Conservation (phyloP, 2,113 vertebrate species). For the Leiothrix lutea region DNA sequence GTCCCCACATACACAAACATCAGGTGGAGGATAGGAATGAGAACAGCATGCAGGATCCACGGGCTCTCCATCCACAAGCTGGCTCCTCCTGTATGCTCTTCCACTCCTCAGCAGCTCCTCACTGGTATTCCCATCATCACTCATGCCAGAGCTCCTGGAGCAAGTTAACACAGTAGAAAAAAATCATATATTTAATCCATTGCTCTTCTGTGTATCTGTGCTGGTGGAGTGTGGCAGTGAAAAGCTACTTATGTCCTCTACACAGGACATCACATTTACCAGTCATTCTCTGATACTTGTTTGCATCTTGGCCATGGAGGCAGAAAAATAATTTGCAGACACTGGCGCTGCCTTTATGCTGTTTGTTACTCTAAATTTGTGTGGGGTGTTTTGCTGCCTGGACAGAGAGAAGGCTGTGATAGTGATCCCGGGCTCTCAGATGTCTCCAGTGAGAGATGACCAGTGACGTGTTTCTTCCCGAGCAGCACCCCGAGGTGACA, state of each 20-base stretch:
- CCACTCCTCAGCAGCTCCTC: neutral
- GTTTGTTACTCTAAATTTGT: neutral
- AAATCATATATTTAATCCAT: neutral
- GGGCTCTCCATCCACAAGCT: rapidly evolving
- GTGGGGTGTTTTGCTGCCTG: neutral
- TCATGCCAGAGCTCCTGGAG: neutral
- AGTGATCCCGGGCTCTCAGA: neutral
- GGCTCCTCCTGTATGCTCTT: neutral
- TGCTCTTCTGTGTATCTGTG: neutral
- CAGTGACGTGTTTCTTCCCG: neutral
- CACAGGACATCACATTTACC: neutral
- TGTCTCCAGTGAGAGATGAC: neutral
- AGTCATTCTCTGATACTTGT: neutral
- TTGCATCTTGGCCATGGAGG: neutral
- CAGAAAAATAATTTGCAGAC: neutral
- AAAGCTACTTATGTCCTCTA: neutral
- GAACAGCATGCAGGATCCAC: neutral
- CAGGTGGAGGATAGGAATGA: neutral
- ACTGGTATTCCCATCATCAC: neutral
- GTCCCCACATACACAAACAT: no score
- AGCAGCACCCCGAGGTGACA: neutral
- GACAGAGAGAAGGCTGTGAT: neutral
- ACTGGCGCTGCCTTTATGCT: neutral
- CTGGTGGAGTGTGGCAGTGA: neutral
- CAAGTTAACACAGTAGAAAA: neutral